A percentile compares a stretch with the other conserved stretches of the same genome.
These are phyloP conservation scores for Champsocephalus esox DNA, from an alignment of 2,797 vertebrate species.

Conservation along the genomic window DNA sequence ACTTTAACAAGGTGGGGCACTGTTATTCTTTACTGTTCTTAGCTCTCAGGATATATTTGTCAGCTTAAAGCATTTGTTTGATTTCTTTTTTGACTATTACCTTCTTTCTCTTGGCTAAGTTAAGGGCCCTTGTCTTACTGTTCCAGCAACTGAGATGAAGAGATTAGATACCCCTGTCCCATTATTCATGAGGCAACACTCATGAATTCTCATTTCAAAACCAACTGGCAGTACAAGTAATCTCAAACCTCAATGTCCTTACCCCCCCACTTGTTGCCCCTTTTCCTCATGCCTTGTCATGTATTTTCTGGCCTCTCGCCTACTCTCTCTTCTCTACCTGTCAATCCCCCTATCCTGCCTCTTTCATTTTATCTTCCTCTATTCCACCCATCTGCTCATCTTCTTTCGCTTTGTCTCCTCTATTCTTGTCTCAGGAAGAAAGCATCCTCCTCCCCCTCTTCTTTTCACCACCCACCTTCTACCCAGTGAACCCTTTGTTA, in stretches of 20 bases:
- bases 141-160: constrained; percentile 38
- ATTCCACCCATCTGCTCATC: constrained; percentile 35
- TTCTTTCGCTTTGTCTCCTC: constrained; percentile 25
- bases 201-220: constrained; percentile 52
- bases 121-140: constrained; percentile 13
- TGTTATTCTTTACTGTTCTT: constrained; percentile 1
- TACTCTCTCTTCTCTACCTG: background rate
- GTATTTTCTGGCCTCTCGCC: constrained; percentile 6
- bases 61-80: constrained; percentile 16
- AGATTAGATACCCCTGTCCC: constrained; percentile 38
- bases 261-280: constrained; percentile 27
- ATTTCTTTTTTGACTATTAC: constrained; percentile 14
- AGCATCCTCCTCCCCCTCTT: background rate
- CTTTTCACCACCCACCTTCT: constrained; percentile 29
- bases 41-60: constrained; percentile 9
- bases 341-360: constrained; percentile 24
- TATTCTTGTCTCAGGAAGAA: constrained; percentile 33
- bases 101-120: constrained; percentile 25
- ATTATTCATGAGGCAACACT: constrained; percentile 51
- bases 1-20: background rate
- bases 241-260: constrained; percentile 26
- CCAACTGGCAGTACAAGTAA: constrained; percentile 26
- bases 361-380: constrained; percentile 23
- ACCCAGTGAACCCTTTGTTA: constrained; percentile 49
- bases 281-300: constrained; percentile 10